Conservation (phyloP, 2,113 vertebrate species). For the Lathamus discolor region DNA sequence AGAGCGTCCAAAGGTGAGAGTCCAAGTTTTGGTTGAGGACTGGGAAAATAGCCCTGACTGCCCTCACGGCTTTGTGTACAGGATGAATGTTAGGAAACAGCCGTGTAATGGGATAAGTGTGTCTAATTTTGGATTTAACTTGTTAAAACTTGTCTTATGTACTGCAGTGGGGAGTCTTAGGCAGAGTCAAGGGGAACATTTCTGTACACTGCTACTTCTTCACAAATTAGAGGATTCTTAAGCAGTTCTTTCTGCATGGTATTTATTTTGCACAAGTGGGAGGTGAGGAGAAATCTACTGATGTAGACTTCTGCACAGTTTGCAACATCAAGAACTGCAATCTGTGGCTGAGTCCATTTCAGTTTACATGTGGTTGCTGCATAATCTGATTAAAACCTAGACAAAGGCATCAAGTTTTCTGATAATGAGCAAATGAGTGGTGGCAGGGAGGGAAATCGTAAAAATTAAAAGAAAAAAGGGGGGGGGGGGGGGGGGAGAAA, state of each 20-base stretch:
- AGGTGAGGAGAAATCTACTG: conserved; percentile 14
- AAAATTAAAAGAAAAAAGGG: too few species aligned
- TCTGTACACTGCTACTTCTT: conserved; percentile 18
- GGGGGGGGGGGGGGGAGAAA: background rate
- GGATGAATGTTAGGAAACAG: background rate
- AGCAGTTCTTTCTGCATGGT: background rate
- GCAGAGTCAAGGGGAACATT: conserved; percentile 38
- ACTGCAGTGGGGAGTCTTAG: background rate
- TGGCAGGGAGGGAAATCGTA: background rate
- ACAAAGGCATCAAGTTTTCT: conserved; percentile 24
- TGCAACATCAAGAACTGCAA: too few species aligned
- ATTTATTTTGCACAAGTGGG: background rate
- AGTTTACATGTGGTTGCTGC: background rate
- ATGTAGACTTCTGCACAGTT: background rate
- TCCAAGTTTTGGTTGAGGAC: background rate
- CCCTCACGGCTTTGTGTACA: background rate
- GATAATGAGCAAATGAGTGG: background rate
- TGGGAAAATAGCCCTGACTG: background rate
- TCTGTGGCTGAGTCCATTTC: background rate
- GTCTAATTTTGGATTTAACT: background rate
- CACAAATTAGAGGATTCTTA: conserved; percentile 1
- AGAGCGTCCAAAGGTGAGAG: background rate
- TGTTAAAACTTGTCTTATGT: background rate
- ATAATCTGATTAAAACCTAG: conserved; percentile 29
- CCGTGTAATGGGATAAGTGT: background rate